Base-by-base conservation (phyloP, 2,797 vertebrate species). In the Muscicapa striata region DNA sequence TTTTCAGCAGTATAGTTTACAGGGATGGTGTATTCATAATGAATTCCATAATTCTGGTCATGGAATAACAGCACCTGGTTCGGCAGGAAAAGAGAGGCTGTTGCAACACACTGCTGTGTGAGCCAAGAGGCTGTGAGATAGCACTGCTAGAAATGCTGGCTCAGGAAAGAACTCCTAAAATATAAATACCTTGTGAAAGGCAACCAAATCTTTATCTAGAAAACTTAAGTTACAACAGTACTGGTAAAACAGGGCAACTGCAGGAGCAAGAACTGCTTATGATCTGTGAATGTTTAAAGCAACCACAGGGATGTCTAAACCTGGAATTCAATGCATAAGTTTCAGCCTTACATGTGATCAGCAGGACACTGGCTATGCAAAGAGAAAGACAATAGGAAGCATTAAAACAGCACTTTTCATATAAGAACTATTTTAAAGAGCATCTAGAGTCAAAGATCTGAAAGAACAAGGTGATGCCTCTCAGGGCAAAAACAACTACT, bases 11-110 rank as follows among this genome's bases (percentile, higher is more conserved):
- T 98, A 51, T 97, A 96, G 97, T 99, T 99, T 90, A 99, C 98
- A 32, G 99, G 98, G 91, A 99, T 97, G 3, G 99, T 99, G 97
- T 99, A 99, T 93, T 99, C 99, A 10, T 99, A 99, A 96, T 99
- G 99, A 95, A 99, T 99, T 58, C 98, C 99, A 6, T 99, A 99
- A 83, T 98, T 99, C 95, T 99, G 99, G 97, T 99, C 99, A 10
- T 99, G 99, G 95, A 99, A 99, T 26, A 99, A 94, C 95, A 99
- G 97, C 87, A 99, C 99, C 99, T 99, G 97, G 80, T 67, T 79
- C 59, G 5, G 92, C 51, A 81, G 66, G 51, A 88, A 89, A 94
- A 95, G 70, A 89, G 61, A 95, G 54, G 70, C 66, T 59, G 22
- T 79, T 89, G 43, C 74, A 90, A 94, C 87, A 89, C 17, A 36